Evolutionary conservation across 2,797 vertebrate genomes (phyloP), one percentile per base, ranked within the genome.

Genomic region (Darevskia nairensis): DNA sequence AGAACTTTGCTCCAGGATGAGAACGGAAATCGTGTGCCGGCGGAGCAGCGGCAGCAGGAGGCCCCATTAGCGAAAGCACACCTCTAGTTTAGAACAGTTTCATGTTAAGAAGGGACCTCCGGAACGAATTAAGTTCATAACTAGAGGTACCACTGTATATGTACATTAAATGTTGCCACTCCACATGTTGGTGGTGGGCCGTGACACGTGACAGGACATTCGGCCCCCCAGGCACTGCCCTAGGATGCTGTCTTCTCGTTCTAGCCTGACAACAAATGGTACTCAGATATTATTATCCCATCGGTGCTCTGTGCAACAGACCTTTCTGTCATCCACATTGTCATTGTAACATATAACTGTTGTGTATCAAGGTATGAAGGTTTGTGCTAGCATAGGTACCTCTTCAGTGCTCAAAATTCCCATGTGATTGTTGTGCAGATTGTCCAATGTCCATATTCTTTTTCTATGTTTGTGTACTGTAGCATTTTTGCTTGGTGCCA

Each of bases 401-500:
- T 84, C 32, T 11, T 61, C 46, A 59, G 11, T 82, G 64, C 41
- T 68, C 64, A 82, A 44, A n/a, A 82, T 44, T 17, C 64, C 27
- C n/a, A 80, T n/a, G 15, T 55, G 39, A 66, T 2, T 66, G 46
- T 39, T 76, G 9, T 29, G 32, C 27, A 66, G 23, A 76, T n/a
- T 64, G 55, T 46, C 29, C 59, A 76, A 23, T 64, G 55, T 46
- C 29, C 59, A 50, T 39, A 77, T 50, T 76, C 50, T 72, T 80
- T 19, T 82, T 35, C 59, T 64, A 76, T 72, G 29, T 35, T 41
- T 64, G 64, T 72, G 39, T 25, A 68, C 8, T 17, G n/a, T 59
- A 80, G 41, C 69, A 71, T 69, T 88, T 83, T 88, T 55, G n/a
- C 41, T 77, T 88, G 72, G 61, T 64, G 19, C 21, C 21, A 64